Conservation (phyloP, 2,113 vertebrate species). For the Pandion haliaetus region DNA sequence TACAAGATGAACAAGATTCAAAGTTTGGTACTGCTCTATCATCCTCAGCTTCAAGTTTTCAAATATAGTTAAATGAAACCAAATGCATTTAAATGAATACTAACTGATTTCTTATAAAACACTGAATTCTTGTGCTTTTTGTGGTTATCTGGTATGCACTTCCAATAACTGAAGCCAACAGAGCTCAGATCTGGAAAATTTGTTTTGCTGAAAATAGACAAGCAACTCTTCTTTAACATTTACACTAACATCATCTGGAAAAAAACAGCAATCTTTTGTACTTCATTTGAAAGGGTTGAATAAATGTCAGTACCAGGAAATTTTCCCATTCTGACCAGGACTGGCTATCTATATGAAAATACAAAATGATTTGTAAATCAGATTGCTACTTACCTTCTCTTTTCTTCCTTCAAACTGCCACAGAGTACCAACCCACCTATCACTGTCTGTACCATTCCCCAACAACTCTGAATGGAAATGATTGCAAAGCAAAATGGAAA, state of each 20-base stretch:
- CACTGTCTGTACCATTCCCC: background rate
- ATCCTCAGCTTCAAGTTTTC: background rate
- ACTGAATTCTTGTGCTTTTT: constrained; percentile 47
- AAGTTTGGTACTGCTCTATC: background rate
- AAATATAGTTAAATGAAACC: constrained; percentile 43
- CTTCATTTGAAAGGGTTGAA: background rate
- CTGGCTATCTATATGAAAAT: background rate
- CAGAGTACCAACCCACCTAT: background rate
- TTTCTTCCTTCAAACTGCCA: background rate
- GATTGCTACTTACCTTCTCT: background rate
- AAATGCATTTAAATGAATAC: constrained; percentile 20
- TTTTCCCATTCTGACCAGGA: background rate
- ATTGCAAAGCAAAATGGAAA: background rate
- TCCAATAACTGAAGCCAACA: constrained; percentile 17
- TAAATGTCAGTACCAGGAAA: background rate
- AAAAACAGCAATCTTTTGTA: background rate
- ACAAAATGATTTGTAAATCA: background rate
- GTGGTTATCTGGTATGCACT: constrained; percentile 17
- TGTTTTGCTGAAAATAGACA: constrained; percentile 42
- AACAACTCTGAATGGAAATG: background rate
- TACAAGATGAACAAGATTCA: background rate
- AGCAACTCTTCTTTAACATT: constrained; percentile 8
- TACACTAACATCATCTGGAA: background rate
- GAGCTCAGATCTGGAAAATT: constrained; percentile 26
- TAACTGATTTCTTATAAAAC: constrained; percentile 39